Evolutionary conservation across 2,888 invertebrate genomes (phyloP), one percentile per base, ranked within the genome.

Genomic region (Pammene fasciana): DNA sequence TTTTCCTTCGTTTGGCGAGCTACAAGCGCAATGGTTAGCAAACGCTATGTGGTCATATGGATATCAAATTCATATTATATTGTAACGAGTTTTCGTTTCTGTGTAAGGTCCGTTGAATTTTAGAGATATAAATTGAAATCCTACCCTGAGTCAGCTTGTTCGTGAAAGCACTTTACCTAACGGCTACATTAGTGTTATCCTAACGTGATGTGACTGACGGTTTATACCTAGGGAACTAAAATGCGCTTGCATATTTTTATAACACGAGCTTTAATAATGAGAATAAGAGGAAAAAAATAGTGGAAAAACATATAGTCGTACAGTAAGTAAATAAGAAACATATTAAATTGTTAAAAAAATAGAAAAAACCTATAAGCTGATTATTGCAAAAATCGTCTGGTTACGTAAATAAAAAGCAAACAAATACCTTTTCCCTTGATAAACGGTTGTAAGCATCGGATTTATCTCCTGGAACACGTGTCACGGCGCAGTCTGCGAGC

Each of bases 391-490:
- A 26, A 26, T n/a, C n/a, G n/a, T 55, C 46, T 36, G 48, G 34
- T 60, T 48, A 48, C 48, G 41, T 61, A 56, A 67, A 67, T 62
- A 57, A 65, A 64, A 68, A 54, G 26, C 18, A 70, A 65, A 59
- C 14, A 41, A 36, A 48, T 65, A 57, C 41, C 78, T 81, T 77
- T 77, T 77, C 72, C 72, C 57, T 72, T 80, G 76, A 79, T 76
- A 77, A 80, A 78, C 76, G 76, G 67, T 75, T 74, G 75, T 76
- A 75, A 79, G 77, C 71, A 74, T 72, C 73, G 78, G 79, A 86
- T 88, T 87, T 88, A 88, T 88, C 81, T 83, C 75, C 65, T 71
- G 70, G 70, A 78, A 79, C 83, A 81, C 85, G 86, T 82, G 85
- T 81, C 78, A 72, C 75, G 71, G 72, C 75, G 54, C 65, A 54